phyloP scores from a whole-genome alignment of 2,888 invertebrate genomes.

The Rhopalosiphum nymphaeae region DNA sequence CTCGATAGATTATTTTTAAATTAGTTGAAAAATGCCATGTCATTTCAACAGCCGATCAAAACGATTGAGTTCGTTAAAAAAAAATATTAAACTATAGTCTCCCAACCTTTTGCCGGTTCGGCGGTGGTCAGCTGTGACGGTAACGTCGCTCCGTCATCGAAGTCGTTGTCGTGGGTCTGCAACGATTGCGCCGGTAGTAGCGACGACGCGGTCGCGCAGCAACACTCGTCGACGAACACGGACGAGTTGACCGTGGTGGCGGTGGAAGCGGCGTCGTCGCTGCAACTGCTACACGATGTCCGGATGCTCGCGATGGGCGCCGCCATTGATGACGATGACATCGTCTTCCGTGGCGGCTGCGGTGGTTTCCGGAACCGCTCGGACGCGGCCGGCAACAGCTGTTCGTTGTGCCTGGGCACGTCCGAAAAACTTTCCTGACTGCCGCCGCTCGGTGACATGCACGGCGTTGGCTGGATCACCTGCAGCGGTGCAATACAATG shows the following conservation, averaged over 20 bases:
- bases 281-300: constrained; percentile 62
- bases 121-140: too few species aligned
- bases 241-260: constrained; percentile 61
- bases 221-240: constrained; percentile 57
- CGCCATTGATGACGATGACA: neutral
- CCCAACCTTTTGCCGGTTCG: neutral
- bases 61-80: neutral
- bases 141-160: neutral
- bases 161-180: neutral
- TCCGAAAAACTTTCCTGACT: constrained; percentile 64
- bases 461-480: constrained; percentile 85
- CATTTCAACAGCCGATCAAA: neutral
- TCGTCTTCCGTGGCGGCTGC: neutral
- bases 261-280: constrained; percentile 56
- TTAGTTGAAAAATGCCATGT: neutral
- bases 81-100: neutral
- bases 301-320: constrained; percentile 61
- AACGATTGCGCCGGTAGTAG: neutral
- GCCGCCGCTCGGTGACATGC: constrained; percentile 84
- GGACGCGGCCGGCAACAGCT: constrained; percentile 51
- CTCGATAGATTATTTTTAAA: neutral
- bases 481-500: constrained; percentile 67
- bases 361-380: constrained; percentile 14
- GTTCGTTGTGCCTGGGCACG: constrained; percentile 58
- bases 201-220: constrained; percentile 28